Conservation (phyloP, 2,888 invertebrate species). For the Cantharis rufa region DNA sequence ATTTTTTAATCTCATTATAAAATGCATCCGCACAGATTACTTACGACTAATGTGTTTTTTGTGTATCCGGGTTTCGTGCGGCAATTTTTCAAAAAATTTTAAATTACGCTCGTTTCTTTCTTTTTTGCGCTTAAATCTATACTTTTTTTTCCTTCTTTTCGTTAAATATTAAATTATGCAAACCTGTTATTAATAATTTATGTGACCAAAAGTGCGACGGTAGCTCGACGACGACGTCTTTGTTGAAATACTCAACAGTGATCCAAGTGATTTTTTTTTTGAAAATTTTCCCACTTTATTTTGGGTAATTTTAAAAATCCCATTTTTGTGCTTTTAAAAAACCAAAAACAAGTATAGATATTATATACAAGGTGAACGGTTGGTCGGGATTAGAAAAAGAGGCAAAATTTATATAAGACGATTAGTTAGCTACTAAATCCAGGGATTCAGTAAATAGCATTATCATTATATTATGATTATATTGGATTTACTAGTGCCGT, state of each 20-base stretch:
- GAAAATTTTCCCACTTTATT: background rate
- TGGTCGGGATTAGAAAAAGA: conserved; percentile 53
- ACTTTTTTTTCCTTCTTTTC: background rate
- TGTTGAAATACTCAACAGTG: background rate
- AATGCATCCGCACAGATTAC: conserved; percentile 39
- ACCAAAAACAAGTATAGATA: background rate
- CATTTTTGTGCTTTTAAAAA: background rate
- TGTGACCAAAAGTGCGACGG: background rate
- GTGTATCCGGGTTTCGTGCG: background rate
- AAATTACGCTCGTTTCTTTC: background rate
- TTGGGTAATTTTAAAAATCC: background rate
- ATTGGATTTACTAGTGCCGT: conserved; percentile 56
- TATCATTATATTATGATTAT: conserved; percentile 59
- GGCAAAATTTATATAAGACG: conserved; percentile 57
- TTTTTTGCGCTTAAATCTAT: background rate
- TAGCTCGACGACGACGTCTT: background rate
- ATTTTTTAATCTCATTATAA: conserved; percentile 31
- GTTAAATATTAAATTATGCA: background rate
- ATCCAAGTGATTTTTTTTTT: background rate
- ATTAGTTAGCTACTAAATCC: conserved; percentile 56
- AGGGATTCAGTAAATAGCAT: conserved; percentile 56
- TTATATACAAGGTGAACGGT: background rate
- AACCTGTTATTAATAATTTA: background rate
- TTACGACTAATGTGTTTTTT: conserved; percentile 22
- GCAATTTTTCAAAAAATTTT: background rate